phyloP scores from a whole-genome alignment of 2,113 vertebrate species.

The Mustela lutreola region DNA sequence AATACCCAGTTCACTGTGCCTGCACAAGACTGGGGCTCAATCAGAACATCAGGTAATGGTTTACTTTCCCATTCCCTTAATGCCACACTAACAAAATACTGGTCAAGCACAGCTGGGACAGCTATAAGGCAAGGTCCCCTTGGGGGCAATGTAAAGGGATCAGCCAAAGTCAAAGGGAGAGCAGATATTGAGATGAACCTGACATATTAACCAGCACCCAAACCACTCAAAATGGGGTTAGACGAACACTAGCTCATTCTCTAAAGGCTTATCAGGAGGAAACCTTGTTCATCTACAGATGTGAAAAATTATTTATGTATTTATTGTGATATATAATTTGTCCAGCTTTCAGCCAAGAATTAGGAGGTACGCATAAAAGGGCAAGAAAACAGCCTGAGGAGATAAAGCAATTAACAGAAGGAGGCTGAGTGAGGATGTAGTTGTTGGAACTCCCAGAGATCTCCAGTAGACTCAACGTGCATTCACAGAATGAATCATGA shows the following conservation, averaged over 20 bases:
- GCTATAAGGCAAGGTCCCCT: background rate
- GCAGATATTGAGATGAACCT: background rate
- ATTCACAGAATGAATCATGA: background rate
- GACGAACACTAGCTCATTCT: background rate
- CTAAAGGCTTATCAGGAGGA: background rate
- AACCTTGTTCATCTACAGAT: background rate
- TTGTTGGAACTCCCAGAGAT: background rate
- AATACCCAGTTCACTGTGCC: background rate
- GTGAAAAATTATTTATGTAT: background rate
- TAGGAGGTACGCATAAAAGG: background rate
- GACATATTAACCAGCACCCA: background rate
- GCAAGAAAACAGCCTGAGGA: background rate
- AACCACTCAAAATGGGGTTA: background rate
- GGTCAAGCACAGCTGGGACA: too few species aligned
- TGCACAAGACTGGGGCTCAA: background rate
- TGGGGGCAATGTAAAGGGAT: background rate
- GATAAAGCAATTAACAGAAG: background rate
- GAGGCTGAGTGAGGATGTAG: background rate
- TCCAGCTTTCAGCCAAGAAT: background rate
- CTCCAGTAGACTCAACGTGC: background rate
- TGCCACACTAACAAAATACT: background rate
- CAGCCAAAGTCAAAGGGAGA: background rate
- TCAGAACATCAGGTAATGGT: background rate
- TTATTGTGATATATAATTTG: background rate
- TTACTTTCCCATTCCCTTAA: background rate